Evolutionary conservation across 2,113 vertebrate genomes (phyloP), one percentile per base, ranked within the genome.

Genomic region (Todiramphus chloris): DNA sequence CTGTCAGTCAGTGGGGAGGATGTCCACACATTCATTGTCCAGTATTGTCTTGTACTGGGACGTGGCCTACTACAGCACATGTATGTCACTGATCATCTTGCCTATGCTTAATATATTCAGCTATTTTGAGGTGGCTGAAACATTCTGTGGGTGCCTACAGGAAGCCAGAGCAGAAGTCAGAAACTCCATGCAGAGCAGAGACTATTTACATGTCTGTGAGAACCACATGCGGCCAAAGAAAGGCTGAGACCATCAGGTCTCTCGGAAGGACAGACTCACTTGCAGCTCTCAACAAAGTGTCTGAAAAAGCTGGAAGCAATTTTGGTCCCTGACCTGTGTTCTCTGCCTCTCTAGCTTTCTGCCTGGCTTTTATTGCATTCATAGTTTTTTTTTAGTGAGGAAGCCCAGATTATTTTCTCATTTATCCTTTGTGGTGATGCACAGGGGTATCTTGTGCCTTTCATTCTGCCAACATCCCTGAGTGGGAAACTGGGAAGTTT

Each of bases 201-300:
- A 46, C n/a, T 72, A 33, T 74, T 90, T 94, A 35, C 20, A 6
- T 74, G 64, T 64, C 63, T 90, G 63, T 28, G 20, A 78, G 64
- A 83, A 16, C 11, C 33, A 10, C 0, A 0, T 51, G 60, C 1
- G 0, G 35, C 63, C 83, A 27, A 56, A 2, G 67, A 83, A 55
- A 67, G 63, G 8, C 72, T 78, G 92, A 76, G 60, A 63, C n/a
- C 9, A 8, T 67, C 6, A 10, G 7, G 7, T 73, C 41, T 73
- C 58, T 80, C 58, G 50, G 50, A 87, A 85, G 50, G 31, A 46
- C 27, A 60, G 9, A 31, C 24, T 74, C 10, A n/a, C 44, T 69
- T 4, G 4, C 31, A 90, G 3, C 50, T 90, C 67, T 77, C n/a
- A 68, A 56, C 13, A 63, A 67, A 92, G 30, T 8, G 17, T 5